Evolutionary conservation across 2,888 invertebrate species (phyloP), one percentile per base, ranked within the genome.

Genomic region (Dioctria linearis): DNA sequence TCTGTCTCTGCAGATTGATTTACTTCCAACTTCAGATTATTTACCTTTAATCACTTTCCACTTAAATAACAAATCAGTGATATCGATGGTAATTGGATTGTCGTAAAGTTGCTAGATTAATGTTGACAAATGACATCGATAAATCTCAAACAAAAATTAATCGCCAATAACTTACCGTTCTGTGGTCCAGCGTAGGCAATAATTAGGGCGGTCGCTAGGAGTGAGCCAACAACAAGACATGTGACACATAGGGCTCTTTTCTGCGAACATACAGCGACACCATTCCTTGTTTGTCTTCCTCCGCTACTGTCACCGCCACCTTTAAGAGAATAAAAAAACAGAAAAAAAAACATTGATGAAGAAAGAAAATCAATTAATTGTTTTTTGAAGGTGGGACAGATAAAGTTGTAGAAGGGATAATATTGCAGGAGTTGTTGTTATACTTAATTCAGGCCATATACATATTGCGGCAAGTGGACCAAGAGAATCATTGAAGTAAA

Each of bases 111-210:
- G 65, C 9, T 65, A 46, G 67, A 67, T 67, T 46, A 67, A 67
- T 46, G 11, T 49, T 71, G 71, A 71, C 71, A 71, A 71, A 51
- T 51, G 71, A 71, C 51, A 39, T 4, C 11, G 39, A 71, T 71
- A 51, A 71, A 54, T 71, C 71, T 46, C 6, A 5, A 2, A 11
- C 3, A 8, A 71, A 37, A 51, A 71, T 51, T 71, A 51, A 39
- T 39, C 54, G 39, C 46, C 54, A 54, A 83, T 84, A 86, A 89
- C 90, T 90, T 89, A 95, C 95, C 95, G 87, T 94, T 93, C 88
- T 95, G 94, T 80, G 96, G 96, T 84, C 96, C 94, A 78, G 96
- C 97, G 87, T 97, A 96, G 80, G 97, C 97, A 82, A 97, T 95
- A 83, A 97, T 93, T 83, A 97, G 91, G 61, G 97, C 95, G 80